Conservation (phyloP, 2,888 invertebrate genomes). For the Morpho deidamia region DNA sequence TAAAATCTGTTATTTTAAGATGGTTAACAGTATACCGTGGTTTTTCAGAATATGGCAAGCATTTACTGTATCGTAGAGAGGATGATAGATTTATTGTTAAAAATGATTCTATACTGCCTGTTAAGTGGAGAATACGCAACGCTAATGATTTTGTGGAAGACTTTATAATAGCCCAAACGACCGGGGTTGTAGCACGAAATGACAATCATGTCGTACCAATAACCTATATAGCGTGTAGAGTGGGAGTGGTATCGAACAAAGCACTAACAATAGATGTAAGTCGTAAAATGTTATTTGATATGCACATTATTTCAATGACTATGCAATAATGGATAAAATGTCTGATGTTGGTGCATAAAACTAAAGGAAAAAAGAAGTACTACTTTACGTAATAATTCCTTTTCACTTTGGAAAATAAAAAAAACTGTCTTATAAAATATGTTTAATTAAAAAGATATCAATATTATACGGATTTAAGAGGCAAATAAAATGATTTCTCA, state of each 20-base stretch:
- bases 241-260: slow-evolving; percentile 56
- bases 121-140: slow-evolving; percentile 76
- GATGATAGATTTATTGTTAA: slow-evolving; percentile 68
- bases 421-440: too few species aligned
- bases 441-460: too few species aligned
- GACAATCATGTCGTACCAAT: slow-evolving; percentile 68
- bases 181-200: slow-evolving; percentile 59
- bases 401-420: too few species aligned
- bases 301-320: too few species aligned
- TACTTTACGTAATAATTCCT: too few species aligned
- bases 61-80: slow-evolving; percentile 69
- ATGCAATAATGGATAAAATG: too few species aligned
- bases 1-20: too few species aligned
- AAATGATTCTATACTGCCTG: slow-evolving; percentile 75
- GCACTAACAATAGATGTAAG: slow-evolving; percentile 63
- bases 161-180: slow-evolving; percentile 61
- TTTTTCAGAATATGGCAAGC: slow-evolving; percentile 70
- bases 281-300: background rate
- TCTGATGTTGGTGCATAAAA: too few species aligned
- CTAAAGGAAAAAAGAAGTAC: too few species aligned
- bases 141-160: slow-evolving; percentile 55
- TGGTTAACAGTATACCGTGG: too few species aligned
- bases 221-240: slow-evolving; percentile 65
- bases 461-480: too few species aligned
- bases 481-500: too few species aligned